These are phyloP conservation scores for Drosophila percnosoma DNA, from an alignment of 2,888 invertebrate species.

Conservation along the genomic window DNA sequence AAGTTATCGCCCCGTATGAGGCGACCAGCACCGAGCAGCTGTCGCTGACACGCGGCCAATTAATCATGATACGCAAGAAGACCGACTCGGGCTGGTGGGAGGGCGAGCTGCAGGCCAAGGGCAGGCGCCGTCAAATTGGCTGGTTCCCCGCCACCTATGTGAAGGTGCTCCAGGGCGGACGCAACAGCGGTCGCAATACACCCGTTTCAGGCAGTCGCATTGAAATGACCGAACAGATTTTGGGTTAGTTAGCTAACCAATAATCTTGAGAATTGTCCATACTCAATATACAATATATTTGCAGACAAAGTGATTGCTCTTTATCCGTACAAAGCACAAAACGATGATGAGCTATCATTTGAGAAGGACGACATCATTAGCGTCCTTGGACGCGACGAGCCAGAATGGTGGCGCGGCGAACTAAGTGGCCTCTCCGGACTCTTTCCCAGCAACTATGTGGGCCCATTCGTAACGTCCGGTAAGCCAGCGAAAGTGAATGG, in stretches of 20 bases:
- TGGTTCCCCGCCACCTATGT: slow-evolving; percentile 99
- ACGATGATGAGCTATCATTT: slow-evolving; percentile 97
- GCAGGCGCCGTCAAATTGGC: slow-evolving; percentile 95
- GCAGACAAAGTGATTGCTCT: slow-evolving; percentile 95
- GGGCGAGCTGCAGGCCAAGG: slow-evolving; percentile 97
- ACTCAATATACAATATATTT: neutral
- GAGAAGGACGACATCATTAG: slow-evolving; percentile 96
- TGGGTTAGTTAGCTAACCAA: slow-evolving; percentile 71
- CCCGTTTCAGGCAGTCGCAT: slow-evolving; percentile 90
- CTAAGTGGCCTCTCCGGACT: slow-evolving; percentile 94
- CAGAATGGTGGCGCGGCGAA: slow-evolving; percentile 99
- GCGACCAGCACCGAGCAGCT: slow-evolving; percentile 97
- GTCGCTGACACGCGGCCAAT: slow-evolving; percentile 94
- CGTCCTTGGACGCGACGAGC: slow-evolving; percentile 95
- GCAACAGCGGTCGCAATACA: slow-evolving; percentile 90
- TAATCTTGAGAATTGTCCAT: neutral
- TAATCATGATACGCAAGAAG: slow-evolving; percentile 98
- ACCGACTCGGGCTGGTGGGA: slow-evolving; percentile 99
- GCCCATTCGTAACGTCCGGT: slow-evolving; percentile 87
- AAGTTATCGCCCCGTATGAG: slow-evolving; percentile 96
- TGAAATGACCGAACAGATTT: slow-evolving; percentile 86
- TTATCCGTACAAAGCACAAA: slow-evolving; percentile 97
- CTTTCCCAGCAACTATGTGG: slow-evolving; percentile 98
- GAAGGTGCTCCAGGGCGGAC: slow-evolving; percentile 90
- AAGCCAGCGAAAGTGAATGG: slow-evolving; percentile 81